These are phyloP conservation scores for Synergus umbraculus DNA, from an alignment of 2,888 invertebrate species.

Conservation along the genomic window DNA sequence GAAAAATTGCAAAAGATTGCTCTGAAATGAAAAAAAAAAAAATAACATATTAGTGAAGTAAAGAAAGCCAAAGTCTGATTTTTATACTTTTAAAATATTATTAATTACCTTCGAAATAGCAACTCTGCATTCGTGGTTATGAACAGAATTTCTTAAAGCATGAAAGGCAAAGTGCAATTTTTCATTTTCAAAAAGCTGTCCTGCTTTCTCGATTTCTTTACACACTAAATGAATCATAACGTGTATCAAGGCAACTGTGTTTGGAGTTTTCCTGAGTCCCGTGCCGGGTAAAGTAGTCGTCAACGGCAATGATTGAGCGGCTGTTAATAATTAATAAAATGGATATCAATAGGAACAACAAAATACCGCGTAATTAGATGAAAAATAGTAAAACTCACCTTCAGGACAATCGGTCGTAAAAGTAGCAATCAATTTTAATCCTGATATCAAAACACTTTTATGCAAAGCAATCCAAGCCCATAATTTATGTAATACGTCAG, in stretches of 20 bases:
- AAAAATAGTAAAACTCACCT: slow-evolving; percentile 77
- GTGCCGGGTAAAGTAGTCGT: slow-evolving; percentile 79
- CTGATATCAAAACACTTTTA: slow-evolving; percentile 79
- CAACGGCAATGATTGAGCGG: slow-evolving; percentile 78
- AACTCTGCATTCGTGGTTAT: slow-evolving; percentile 81
- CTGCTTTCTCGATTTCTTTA: slow-evolving; percentile 79
- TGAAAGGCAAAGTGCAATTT: slow-evolving; percentile 78
- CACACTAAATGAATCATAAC: slow-evolving; percentile 77
- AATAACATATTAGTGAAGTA: slow-evolving; percentile 16
- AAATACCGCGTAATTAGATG: neutral
- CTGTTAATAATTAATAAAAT: slow-evolving; percentile 66
- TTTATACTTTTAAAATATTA: slow-evolving; percentile 24
- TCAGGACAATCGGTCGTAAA: slow-evolving; percentile 82
- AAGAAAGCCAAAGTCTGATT: neutral
- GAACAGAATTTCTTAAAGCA: slow-evolving; percentile 79
- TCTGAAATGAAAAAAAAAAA: slow-evolving; percentile 68
- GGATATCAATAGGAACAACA: neutral
- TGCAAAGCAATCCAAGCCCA: slow-evolving; percentile 85
- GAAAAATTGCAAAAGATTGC: slow-evolving; percentile 78
- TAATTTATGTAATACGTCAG: slow-evolving; percentile 81
- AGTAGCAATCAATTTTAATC: slow-evolving; percentile 81
- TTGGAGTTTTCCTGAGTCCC: slow-evolving; percentile 78
- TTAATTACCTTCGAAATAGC: slow-evolving; percentile 81
- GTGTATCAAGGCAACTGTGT: slow-evolving; percentile 79
- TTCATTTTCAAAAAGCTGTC: slow-evolving; percentile 76